Base-by-base conservation (phyloP, 2,113 vertebrate species). In the Cebus imitator region DNA sequence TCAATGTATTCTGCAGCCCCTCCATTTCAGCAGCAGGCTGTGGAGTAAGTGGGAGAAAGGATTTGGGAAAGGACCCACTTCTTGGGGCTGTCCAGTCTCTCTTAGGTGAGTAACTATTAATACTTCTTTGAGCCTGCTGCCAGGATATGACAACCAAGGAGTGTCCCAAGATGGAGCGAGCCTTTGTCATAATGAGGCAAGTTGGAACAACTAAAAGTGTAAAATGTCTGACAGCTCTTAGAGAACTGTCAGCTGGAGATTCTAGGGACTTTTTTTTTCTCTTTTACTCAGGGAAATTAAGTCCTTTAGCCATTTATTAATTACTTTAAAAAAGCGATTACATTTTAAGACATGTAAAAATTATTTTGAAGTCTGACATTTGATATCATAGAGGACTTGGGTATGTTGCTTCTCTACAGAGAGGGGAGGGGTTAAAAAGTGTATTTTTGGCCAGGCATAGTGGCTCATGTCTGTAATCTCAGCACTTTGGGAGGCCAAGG, bases 281-380 rank as follows among this genome's bases (percentile, higher is more conserved):
- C n/a, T 73, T 73, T 73, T 23, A 73, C 73, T 87, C 7, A 61
- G 90, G 43, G 50, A 94, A 81, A 85, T 61, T 21, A 94, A 86
- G 43, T 55, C 73, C 64, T 64, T 78, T 40, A 73, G 82, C 20
- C 30, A 23, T 90, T 89, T 87, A 87, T 61, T 91, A 73, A 79
- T 82, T 95, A 93, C 90, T 58, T 88, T 50, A 73, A 82, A n/a
- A 95, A 97, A 83, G 4, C 48, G 45, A 89, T 93, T 95, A 50
- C 1, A 90, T 95, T 82, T 82, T 88, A 90, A 94, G 75, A 94
- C 23, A 89, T 40, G n/a, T 9, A 81, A 81, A 68, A 85, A n/a
- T 89, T 64, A 35, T 96, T 92, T 95, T 48, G 25, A 80, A 92
- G 72, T 92, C 61, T 92, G 52, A 94, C 45, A 75, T 70, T n/a